Base-by-base conservation (phyloP, 1,140 invertebrate genomes). In the Nephila pilipes region DNA sequence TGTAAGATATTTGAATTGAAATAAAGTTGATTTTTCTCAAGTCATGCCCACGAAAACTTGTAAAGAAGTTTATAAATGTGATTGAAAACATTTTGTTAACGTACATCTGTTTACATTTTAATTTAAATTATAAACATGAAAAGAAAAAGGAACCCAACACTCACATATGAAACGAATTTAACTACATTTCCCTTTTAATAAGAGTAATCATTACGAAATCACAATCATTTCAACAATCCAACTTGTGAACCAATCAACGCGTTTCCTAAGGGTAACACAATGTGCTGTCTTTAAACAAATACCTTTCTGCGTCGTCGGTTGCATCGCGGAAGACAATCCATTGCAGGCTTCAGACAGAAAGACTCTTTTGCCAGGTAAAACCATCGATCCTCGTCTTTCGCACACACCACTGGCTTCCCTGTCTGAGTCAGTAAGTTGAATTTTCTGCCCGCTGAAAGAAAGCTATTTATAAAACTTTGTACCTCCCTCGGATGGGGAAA, bases 391-490 rank as follows among this genome's bases (percentile, higher is more conserved):
- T 85, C 83, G 22, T 85, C 55, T 57, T 6, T 29, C 36, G 83
- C 83, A 60, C 83, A 85, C 83, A 85, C 83, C n/a, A 85, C 46
- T 85, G 57, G 83, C 55, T 85, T 85, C 25, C 25, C 83, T 32
- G 25, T 55, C 46, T 85, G 83, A 85, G 83, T 85, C 83, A 58
- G 83, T 85, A 85, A 85, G 83, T 54, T 58, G 83, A 85, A 57
- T 85, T 85, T 85, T 58, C 83, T 85, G 83, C 83, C 54, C 29
- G 16, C 18, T 57, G 46, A 55, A 85, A 85, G 69, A 29, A 85
- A 85, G 83, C 83, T 85, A 85, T 85, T 60, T 85, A 85, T 85
- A 85, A 85, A 85, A 85, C 54, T 85, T 57, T 85, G 25, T 85
- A 85, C 46, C 83, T 81, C 22, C 55, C 29, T 16, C 32, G 2